Evolutionary conservation across 2,797 vertebrate genomes (phyloP), one percentile per base, ranked within the genome.

Genomic region (Xiphorhynchus erythropygius): DNA sequence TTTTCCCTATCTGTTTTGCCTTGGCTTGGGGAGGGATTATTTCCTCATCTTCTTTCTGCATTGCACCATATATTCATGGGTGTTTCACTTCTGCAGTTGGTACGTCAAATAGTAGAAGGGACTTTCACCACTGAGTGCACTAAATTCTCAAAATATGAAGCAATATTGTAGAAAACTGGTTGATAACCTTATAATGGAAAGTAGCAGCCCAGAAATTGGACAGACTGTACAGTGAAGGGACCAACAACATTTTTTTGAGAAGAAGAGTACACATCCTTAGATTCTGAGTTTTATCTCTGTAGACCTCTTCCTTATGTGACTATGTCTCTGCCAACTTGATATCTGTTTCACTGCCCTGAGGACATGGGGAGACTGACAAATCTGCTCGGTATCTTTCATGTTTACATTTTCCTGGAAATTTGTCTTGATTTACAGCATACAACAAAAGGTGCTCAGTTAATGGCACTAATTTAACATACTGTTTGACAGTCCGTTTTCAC

Each of bases 1-100:
- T 74, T 28, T 68, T 88, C 23, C 7, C 3, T 83, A 1, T 52
- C 13, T 81, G 5, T 18, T 84, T 59, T 69, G 1, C 22, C 11
- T 33, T 63, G 13, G 9, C 60, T 60, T 14, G 5, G 7, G 7
- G 10, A 5, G 5, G 4, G 3, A 10, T 1, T 37, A 35, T 27
- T 60, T 15, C 35, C 11, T 47, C 10, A 4, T 44, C 90, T 77
- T 55, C 3, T 76, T 92, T 87, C 63, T 63, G 12, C 4, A 53
- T 63, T 64, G 21, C 4, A 46, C 11, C 22, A 5, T 57, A 9
- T 22, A 49, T 52, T 77, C 13, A 35, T 10, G 5, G 7, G 4
- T 87, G 5, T 28, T 50, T 79, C 27, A 47, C 13, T 83, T 84
- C 23, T 68, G 44, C 27, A 14, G 9, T 27, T 52, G 21, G 1